Evolutionary conservation across 1,140 invertebrate genomes (phyloP), one percentile per base, ranked within the genome.

Genomic region (Meloidogyne floridensis): DNA sequence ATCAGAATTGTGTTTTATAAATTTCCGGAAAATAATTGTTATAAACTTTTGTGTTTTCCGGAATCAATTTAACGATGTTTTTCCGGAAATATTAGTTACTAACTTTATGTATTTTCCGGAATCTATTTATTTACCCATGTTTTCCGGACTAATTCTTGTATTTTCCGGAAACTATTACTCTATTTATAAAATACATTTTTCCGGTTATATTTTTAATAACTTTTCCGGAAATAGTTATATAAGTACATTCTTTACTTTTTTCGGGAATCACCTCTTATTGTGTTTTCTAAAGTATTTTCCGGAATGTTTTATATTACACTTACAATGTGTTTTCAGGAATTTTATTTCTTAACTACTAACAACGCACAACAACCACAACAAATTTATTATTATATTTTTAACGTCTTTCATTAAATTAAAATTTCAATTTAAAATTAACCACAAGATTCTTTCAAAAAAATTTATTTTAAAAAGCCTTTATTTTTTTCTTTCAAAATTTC

Each of bases 401-500:
- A 59, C 3, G 56, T 65, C 59, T 65, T 65, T 65, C 59, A n/a
- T n/a, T 65, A 65, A 65, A 65, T 65, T 59, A 10, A 54, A 54
- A 10, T 59, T 59, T 3, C 13, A 47, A 47, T 59, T 59, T 65
- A n/a, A 65, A 65, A n/a, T 65, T 65, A 15, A 65, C 59, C 59
- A n/a, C 59, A n/a, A 32, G 59, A 65, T 65, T 65, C 59, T 65
- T 65, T 65, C 59, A 65, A 47, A 6, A 65, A 59, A 65, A 65
- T 65, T 65, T 65, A 65, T 65, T 65, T 65, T 54, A n/a, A 15
- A 59, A 65, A 65, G 59, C 59, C 59, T 65, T 65, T 65, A 65
- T 65, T 6, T 59, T 15, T 65, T n/a, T 65, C n/a, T 18, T 65
- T 47, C 5, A 47, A 47, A 47, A 47, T 47, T 47, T 47, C 7